phyloP scores from a whole-genome alignment of 2,797 vertebrate genomes.

The Uromys caudimaculatus region DNA sequence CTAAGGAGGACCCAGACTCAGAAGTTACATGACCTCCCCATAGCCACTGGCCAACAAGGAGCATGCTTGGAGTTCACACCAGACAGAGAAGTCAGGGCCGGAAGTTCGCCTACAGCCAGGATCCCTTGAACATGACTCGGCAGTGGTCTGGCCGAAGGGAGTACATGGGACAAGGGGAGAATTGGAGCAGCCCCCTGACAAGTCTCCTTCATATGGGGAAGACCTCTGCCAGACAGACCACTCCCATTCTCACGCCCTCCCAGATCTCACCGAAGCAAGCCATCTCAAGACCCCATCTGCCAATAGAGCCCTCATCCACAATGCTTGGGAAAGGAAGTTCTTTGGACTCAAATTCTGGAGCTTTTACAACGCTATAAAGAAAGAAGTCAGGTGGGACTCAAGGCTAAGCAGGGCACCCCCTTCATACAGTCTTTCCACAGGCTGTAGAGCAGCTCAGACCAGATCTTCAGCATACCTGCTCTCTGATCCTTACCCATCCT shows the following conservation, averaged over 20 bases:
- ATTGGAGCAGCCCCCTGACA: rapidly evolving
- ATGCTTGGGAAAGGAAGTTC: neutral
- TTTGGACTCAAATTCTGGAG: neutral
- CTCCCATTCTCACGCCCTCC: neutral
- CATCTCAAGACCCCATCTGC: slow-evolving; percentile 81
- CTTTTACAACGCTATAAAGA: neutral
- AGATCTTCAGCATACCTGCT: no score
- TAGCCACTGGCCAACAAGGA: neutral
- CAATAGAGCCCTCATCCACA: neutral
- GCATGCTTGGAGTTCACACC: neutral
- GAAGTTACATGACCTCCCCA: slow-evolving; percentile 57
- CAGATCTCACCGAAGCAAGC: slow-evolving; percentile 80
- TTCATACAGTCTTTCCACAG: neutral
- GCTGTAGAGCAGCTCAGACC: neutral
- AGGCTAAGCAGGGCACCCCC: neutral
- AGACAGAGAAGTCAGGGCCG: neutral
- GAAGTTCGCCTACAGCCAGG: neutral
- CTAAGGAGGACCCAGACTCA: slow-evolving; percentile 35
- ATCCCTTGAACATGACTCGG: neutral
- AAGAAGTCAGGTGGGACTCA: neutral
- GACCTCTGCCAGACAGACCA: neutral
- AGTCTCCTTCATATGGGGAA: no score
- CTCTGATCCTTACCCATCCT: neutral
- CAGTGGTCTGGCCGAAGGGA: rapidly evolving
- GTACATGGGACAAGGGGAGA: rapidly evolving